Percentiles rank a stretch among this genome's conserved stretches.
Evolutionary conservation across 2,888 invertebrate genomes (phyloP).

Genomic region (Lapara coniferarum): DNA sequence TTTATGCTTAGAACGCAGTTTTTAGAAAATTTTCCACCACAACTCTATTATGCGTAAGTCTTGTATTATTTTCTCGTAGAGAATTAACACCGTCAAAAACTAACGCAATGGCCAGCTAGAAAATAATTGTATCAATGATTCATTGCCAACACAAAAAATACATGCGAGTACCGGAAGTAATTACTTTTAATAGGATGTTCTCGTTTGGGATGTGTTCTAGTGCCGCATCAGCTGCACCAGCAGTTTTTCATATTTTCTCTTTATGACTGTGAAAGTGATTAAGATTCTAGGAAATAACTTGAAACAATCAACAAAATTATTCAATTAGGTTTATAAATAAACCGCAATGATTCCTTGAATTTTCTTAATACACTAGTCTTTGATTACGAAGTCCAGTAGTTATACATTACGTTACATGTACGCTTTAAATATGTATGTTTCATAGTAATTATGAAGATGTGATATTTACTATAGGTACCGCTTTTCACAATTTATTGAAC

Average conservation of each 20-base stretch:
- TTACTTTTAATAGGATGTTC: slow-evolving; percentile 24
- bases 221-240: slow-evolving; percentile 10
- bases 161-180: slow-evolving; percentile 6
- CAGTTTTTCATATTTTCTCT: not conserved
- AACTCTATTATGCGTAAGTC: not conserved
- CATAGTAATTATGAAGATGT: too few species aligned
- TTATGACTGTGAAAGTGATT: not conserved
- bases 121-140: slow-evolving; percentile 24
- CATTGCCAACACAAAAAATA: slow-evolving; percentile 7
- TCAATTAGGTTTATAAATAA: not conserved
- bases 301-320: not conserved
- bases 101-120: slow-evolving; percentile 14
- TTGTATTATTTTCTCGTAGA: not conserved
- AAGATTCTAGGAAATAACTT: not conserved
- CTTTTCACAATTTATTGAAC: too few species aligned
- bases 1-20: not conserved
- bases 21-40: not conserved
- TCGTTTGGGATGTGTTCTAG: slow-evolving; percentile 8
- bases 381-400: too few species aligned
- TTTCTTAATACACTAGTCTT: too few species aligned
- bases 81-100: not conserved
- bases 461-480: too few species aligned
- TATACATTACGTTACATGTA: too few species aligned
- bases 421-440: too few species aligned
- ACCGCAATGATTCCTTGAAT: too few species aligned